phyloP scores from a whole-genome alignment of 2,888 invertebrate genomes.

The Acleris laterana region DNA sequence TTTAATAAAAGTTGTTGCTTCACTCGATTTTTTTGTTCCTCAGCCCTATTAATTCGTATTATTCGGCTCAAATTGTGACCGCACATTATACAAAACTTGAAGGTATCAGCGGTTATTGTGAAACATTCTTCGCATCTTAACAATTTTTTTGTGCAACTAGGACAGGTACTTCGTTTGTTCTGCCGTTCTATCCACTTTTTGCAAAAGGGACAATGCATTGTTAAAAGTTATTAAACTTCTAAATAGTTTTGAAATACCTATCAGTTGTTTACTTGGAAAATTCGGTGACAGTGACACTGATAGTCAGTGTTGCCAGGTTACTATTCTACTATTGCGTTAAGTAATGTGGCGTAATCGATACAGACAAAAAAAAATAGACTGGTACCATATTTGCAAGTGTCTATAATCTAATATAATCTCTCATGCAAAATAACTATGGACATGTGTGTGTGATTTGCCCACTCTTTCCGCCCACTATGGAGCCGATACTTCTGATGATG shows the following conservation, averaged over 20 bases:
- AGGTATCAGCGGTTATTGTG: conserved; percentile 41
- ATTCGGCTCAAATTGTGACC: conserved; percentile 40
- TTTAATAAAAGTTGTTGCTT: conserved; percentile 41
- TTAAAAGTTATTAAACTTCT: no score
- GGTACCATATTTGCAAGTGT: no score
- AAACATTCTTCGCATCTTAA: conserved; percentile 42
- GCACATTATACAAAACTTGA: conserved; percentile 42
- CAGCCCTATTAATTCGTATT: conserved; percentile 41
- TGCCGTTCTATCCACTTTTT: conserved; percentile 42
- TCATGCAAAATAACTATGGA: no score
- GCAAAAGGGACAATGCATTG: conserved; percentile 42
- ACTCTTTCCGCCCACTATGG: no score
- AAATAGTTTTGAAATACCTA: no score
- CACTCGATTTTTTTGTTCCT: conserved; percentile 37
- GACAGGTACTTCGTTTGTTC: conserved; percentile 42
- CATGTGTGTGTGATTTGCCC: no score
- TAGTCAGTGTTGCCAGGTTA: conserved; percentile 15
- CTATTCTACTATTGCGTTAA: conserved; percentile 6
- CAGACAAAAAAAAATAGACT: no score
- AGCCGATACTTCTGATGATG: no score
- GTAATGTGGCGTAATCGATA: no score
- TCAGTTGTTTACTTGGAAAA: background rate
- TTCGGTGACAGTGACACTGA: conserved; percentile 18
- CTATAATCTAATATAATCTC: no score
- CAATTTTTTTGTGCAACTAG: conserved; percentile 40